Evolutionary conservation across 2,888 invertebrate genomes (phyloP).

Genomic region (Microplitis manilae): DNA sequence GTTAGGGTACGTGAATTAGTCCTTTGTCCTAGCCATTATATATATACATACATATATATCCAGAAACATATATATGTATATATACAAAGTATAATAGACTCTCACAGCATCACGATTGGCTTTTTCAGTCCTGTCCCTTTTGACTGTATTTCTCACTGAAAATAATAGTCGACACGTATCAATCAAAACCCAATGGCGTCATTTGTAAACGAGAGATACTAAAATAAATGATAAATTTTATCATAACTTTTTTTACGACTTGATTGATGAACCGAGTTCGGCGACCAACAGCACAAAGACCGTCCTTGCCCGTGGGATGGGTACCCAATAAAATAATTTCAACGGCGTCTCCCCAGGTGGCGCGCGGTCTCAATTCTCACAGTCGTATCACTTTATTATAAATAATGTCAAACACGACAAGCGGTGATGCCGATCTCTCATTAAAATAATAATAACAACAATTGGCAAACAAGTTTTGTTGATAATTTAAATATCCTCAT

Average conservation of each 20-base stretch:
- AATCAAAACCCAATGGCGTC: constrained; percentile 35
- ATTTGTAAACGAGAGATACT: constrained; percentile 29
- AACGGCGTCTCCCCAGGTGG: constrained; percentile 61
- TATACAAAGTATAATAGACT: background rate
- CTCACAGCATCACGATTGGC: constrained; percentile 34
- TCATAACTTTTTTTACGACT: background rate
- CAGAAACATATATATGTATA: background rate
- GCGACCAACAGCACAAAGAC: constrained; percentile 29
- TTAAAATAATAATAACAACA: constrained; percentile 21
- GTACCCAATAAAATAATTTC: constrained; percentile 61
- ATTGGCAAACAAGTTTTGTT: background rate
- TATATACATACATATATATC: background rate
- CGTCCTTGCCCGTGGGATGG: constrained; percentile 13
- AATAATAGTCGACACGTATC: constrained; percentile 34
- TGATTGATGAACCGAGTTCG: constrained; percentile 39
- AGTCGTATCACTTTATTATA: constrained; percentile 52
- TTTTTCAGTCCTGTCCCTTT: constrained; percentile 36
- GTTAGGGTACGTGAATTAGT: constrained; percentile 47
- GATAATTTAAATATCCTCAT: background rate
- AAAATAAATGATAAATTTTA: constrained; percentile 16
- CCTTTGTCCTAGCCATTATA: constrained; percentile 50
- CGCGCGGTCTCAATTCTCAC: constrained; percentile 62
- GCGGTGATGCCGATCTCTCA: background rate
- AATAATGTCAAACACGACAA: background rate
- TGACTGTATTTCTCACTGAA: constrained; percentile 32